Evolutionary conservation across 2,888 invertebrate species (phyloP), one percentile per base, ranked within the genome.

Genomic region (Hyalella azteca): DNA sequence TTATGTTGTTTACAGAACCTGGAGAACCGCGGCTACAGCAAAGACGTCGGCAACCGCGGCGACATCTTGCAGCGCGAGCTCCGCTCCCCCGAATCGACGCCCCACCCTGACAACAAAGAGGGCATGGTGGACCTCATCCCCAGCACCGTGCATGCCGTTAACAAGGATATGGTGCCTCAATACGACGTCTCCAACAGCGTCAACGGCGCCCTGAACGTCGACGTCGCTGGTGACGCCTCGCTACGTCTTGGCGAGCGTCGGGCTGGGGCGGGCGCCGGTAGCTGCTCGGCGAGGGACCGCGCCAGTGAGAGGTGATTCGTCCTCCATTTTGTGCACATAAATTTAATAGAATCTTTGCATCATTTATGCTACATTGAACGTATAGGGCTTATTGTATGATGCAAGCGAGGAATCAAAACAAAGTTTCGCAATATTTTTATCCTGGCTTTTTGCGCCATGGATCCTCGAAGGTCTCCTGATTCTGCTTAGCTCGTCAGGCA

Each of bases 1-100:
- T 93, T 86, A 94, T 94, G 0, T 94, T 92, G 86, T 3, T 26
- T 13, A 1, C 91, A 92, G 85, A 93, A 93, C 87, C 88, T 94
- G 48, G 93, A 94, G 81, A 93, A 91, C 85, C 92, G 93, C 86
- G 92, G 93, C 0, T 93, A 93, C 85, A 89, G 88, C 11, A 90
- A 89, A 40, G 93, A 93, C 85, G 87, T 92, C 9, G 91, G 91
- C 0, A 92, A 92, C 85, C 88, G 93, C 73, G 93, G 92, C 79
- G 91, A 94, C 85, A 89, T 93, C 79, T 85, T 91, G 54, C 81
- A 82, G 78, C 79, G 81, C 22, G 77, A 60, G 9, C 36, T 49
- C 22, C 41, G 77, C 26, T 79, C 81, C 22, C 59, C 73, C 50
- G 79, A 79, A 45, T 78, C 32, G 78, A 79, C 36, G 79, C 73